Evolutionary conservation across 2,888 invertebrate genomes (phyloP).

Genomic region (Chloroclystis v-ata): DNA sequence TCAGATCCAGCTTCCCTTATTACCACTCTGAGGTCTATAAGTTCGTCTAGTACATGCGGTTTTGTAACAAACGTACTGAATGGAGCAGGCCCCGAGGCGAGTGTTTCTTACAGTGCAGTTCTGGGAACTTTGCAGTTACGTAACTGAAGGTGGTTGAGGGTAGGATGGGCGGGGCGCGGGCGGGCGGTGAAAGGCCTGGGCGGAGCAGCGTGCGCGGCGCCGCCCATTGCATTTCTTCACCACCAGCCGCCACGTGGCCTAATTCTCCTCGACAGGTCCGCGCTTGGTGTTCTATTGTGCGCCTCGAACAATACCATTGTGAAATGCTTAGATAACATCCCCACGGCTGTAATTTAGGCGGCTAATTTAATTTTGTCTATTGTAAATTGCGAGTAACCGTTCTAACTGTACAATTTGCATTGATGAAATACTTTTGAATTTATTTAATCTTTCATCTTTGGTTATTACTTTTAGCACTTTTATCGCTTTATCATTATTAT

Average conservation of each 20-base stretch:
- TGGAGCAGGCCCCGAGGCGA: conserved; percentile 61
- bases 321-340: conserved; percentile 70
- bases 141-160: conserved; percentile 61
- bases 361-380: conserved; percentile 48
- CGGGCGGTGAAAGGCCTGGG: conserved; percentile 75
- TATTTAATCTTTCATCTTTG: not conserved
- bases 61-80: conserved; percentile 57
- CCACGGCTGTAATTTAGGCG: conserved; percentile 51
- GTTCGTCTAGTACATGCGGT: conserved; percentile 30
- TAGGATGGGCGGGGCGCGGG: conserved; percentile 54
- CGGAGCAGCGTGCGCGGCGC: conserved; percentile 70
- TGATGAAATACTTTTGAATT: conserved; percentile 14
- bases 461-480: not conserved
- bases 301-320: conserved; percentile 70
- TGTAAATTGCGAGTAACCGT: conserved; percentile 26
- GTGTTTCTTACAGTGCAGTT: conserved; percentile 58
- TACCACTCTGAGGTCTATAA: conserved; percentile 25
- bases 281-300: conserved; percentile 72
- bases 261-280: conserved; percentile 66
- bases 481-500: not conserved
- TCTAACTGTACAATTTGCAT: conserved; percentile 12
- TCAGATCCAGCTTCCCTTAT: not conserved
- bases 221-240: conserved; percentile 74
- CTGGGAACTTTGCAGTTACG: conserved; percentile 58
- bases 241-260: conserved; percentile 56